Percentiles rank a stretch among this genome's conserved stretches.
Evolutionary conservation across 1,140 invertebrate genomes (phyloP).

Genomic region (Patella vulgata): DNA sequence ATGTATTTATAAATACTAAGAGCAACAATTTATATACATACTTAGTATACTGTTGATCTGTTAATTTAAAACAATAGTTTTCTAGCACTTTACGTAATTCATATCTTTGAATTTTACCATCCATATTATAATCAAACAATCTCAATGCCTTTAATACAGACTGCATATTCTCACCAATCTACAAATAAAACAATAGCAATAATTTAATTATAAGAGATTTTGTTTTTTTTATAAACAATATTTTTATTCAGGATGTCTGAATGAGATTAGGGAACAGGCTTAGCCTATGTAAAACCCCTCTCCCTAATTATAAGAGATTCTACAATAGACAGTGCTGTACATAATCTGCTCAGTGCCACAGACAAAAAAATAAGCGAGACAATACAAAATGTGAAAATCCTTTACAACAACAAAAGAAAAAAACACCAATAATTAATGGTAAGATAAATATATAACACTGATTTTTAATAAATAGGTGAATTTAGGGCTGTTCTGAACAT

Average conservation of each 20-base stretch:
- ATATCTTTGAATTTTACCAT: slow-evolving; percentile 60
- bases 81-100: slow-evolving; percentile 57
- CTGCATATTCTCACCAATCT: slow-evolving; percentile 56
- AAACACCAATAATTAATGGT: slow-evolving; percentile 1
- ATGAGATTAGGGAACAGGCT: too few species aligned
- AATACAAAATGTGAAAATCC: neutral
- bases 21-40: slow-evolving; percentile 23
- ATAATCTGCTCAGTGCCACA: neutral
- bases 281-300: too few species aligned
- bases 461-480: too few species aligned
- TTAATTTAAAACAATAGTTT: slow-evolving; percentile 60
- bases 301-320: neutral
- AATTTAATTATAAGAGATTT: neutral
- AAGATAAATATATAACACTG: too few species aligned
- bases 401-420: neutral
- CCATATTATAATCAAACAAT: slow-evolving; percentile 63
- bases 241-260: too few species aligned
- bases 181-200: slow-evolving; percentile 13
- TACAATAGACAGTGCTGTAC: neutral
- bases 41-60: slow-evolving; percentile 61
- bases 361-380: neutral
- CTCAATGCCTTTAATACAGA: slow-evolving; percentile 57
- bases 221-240: too few species aligned
- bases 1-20: too few species aligned
- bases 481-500: too few species aligned